phyloP scores from a whole-genome alignment of 92 coral and sea anemone genomes.

The Epizoanthus stellaris region DNA sequence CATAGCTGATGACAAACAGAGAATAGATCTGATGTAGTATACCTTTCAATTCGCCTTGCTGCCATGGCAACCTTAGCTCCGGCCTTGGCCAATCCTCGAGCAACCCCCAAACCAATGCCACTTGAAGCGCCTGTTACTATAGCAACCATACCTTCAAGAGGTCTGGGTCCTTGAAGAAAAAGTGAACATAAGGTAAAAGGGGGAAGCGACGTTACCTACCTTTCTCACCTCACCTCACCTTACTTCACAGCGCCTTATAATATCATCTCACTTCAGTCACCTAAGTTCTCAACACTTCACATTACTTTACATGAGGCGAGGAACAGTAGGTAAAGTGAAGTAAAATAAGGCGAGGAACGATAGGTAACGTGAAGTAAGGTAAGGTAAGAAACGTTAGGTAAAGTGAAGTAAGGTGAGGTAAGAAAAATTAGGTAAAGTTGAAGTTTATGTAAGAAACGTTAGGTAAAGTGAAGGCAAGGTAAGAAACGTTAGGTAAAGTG shows the following conservation, averaged over 20 bases:
- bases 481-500: not conserved
- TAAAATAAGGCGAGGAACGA: too few species aligned
- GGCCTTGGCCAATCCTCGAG: slow-evolving; percentile 74
- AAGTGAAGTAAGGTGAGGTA: not conserved
- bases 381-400: too few species aligned
- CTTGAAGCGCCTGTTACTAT: slow-evolving; percentile 94
- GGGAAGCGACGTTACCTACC: too few species aligned
- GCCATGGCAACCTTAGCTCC: slow-evolving; percentile 90
- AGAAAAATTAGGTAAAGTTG: too few species aligned
- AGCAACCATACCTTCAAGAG: slow-evolving; percentile 84
- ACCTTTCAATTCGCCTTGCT: slow-evolving; percentile 88
- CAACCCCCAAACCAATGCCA: slow-evolving; percentile 83
- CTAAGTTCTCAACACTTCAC: not conserved
- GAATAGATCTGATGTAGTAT: not conserved
- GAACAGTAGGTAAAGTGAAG: too few species aligned
- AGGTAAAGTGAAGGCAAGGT: too few species aligned
- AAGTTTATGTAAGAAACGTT: too few species aligned
- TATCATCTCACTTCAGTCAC: not conserved
- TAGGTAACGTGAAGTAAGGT: too few species aligned
- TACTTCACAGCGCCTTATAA: not conserved
- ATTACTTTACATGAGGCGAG: too few species aligned
- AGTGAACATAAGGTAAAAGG: too few species aligned
- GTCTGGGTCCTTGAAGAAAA: slow-evolving; percentile 70
- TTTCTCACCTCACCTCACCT: not conserved
- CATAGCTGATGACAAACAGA: too few species aligned